Evolutionary conservation across 2,888 invertebrate species (phyloP), one percentile per base, ranked within the genome.

Genomic region (Philereme transversata): DNA sequence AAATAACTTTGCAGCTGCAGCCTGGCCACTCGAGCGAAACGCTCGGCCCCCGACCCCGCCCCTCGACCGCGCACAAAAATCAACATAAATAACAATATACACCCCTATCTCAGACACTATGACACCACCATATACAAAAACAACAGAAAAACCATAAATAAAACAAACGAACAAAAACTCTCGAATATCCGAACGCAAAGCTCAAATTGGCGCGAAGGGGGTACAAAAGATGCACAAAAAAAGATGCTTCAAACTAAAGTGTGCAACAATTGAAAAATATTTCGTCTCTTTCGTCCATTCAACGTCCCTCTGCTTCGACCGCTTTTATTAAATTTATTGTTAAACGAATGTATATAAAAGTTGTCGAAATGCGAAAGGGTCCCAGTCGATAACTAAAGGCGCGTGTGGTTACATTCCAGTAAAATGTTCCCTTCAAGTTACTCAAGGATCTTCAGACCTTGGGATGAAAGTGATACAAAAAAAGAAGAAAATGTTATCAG

Each of bases 371-470:
- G 84, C 79, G 81, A 86, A 84, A 83, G 87, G 90, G 87, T 78
- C 85, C 76, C 90, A 92, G 90, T 91, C 79, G 68, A 76, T 78
- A 77, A 78, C 75, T 80, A 75, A 73, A 70, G 73, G 78, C 83
- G 86, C 79, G 80, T 73, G 88, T 79, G 86, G 78, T 68, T 77
- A 75, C 76, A 80, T 73, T 81, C 76, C 75, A 60, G 61, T 60
- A 83, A 76, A 75, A 91, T 92, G 92, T 71, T 88, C 88, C 64
- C 78, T 77, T 52, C 83, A 73, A 88, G 77, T 75, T 90, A 86
- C 65, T 93, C 94, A 47, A 90, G 94, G 73, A 84, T 94, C 22
- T 94, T 94, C 74, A 92, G 94, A 71, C 94, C 94, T 59, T 94
- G 94, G 94, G 94, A 94, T 79, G 86, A 87, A 65, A 90, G 87